These are phyloP conservation scores for Spea multiplicata DNA, from an alignment of 2,113 vertebrate species.

Conservation along the genomic window DNA sequence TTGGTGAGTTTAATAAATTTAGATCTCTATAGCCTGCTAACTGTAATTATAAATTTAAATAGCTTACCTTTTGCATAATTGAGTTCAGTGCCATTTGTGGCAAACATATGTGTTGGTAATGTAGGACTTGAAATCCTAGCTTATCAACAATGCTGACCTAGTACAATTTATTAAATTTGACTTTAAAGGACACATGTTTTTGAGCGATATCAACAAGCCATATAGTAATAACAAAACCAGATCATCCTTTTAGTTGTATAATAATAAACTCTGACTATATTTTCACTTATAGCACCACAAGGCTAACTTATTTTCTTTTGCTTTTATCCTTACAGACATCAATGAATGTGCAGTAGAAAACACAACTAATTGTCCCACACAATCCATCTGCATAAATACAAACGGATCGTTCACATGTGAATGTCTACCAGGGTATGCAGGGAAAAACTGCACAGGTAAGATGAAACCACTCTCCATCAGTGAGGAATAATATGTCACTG, in stretches of 20 bases:
- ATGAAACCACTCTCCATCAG: background rate
- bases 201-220: background rate
- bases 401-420: background rate
- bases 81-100: background rate
- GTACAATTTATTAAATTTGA: background rate
- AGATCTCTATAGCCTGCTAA: too few relatives aligned
- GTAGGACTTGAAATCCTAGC: background rate
- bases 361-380: background rate
- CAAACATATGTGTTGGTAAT: background rate
- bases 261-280: background rate
- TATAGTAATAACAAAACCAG: background rate
- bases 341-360: background rate
- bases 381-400: background rate
- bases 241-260: background rate
- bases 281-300: too few relatives aligned
- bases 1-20: slow-evolving; percentile 5
- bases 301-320: background rate
- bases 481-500: too few relatives aligned
- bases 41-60: background rate
- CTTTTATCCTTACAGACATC: background rate
- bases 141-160: background rate
- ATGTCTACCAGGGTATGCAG: background rate
- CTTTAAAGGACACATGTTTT: background rate
- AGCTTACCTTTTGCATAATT: background rate
- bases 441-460: slow-evolving; percentile 2